A percentile compares a stretch with the other conserved stretches of the same genome.
These are phyloP conservation scores for Tolmerus cingulatus DNA, from an alignment of 2,888 invertebrate genomes.

Conservation along the genomic window DNA sequence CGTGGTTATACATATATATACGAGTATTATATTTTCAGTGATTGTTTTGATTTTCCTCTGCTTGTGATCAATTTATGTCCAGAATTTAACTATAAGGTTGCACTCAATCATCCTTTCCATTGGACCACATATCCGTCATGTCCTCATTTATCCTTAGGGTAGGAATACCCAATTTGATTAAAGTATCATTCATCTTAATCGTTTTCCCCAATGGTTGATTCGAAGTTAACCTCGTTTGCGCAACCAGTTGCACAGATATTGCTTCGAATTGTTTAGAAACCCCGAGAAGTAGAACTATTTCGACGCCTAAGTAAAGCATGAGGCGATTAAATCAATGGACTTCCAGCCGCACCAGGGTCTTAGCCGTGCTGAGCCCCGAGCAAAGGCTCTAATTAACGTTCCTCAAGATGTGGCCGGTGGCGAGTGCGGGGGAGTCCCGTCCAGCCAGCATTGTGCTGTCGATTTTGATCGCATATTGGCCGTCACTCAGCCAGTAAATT, in stretches of 20 bases:
- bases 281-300: neutral
- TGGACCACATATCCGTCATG: neutral
- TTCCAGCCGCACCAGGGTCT: neutral
- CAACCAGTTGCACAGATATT: neutral
- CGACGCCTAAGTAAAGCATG: neutral
- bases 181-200: neutral
- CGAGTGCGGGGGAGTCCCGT: neutral
- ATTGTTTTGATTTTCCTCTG: too few relatives aligned
- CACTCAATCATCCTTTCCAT: neutral
- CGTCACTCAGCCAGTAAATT: conserved; percentile 5
- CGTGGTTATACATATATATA: too few relatives aligned
- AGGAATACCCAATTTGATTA: neutral
- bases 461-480: neutral
- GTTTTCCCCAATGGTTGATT: neutral
- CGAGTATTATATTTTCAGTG: too few relatives aligned
- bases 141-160: neutral
- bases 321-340: neutral
- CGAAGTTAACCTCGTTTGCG: neutral
- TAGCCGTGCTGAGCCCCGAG: neutral
- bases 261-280: neutral
- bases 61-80: too few relatives aligned
- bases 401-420: neutral
- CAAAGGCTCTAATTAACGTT: conserved; percentile 1
- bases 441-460: neutral
- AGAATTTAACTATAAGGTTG: too few relatives aligned